phyloP scores from a whole-genome alignment of 2,888 invertebrate species.

The Anoplius nigerrimus region DNA sequence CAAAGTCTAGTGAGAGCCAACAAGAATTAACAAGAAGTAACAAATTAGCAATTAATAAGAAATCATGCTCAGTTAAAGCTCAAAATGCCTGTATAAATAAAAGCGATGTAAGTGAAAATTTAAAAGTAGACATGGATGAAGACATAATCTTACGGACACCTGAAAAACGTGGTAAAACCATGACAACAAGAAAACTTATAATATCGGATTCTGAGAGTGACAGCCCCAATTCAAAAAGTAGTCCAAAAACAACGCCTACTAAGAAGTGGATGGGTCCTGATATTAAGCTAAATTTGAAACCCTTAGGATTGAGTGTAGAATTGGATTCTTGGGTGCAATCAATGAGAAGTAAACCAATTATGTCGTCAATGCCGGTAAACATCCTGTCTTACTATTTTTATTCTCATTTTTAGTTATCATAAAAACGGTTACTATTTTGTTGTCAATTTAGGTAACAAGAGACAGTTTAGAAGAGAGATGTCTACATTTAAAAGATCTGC shows the following conservation, averaged over 20 bases:
- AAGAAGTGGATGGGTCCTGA: constrained; percentile 64
- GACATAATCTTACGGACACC: constrained; percentile 11
- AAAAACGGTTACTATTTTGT: background rate
- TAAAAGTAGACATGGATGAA: background rate
- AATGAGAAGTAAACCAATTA: constrained; percentile 55
- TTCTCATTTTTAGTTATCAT: too few relatives aligned
- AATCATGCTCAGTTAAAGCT: too few relatives aligned
- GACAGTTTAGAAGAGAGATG: constrained; percentile 57
- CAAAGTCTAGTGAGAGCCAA: background rate
- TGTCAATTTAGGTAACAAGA: constrained; percentile 52
- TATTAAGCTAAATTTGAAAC: constrained; percentile 62
- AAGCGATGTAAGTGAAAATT: background rate
- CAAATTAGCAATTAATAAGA: too few relatives aligned
- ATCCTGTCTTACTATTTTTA: constrained; percentile 7
- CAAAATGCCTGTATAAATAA: too few relatives aligned
- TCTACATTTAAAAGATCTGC: constrained; percentile 75
- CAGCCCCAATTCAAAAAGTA: constrained; percentile 43
- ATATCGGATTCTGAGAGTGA: constrained; percentile 54
- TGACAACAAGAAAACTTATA: constrained; percentile 16
- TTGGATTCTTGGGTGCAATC: constrained; percentile 63
- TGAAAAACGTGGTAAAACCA: background rate
- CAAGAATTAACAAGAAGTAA: too few relatives aligned
- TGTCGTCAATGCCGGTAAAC: constrained; percentile 58
- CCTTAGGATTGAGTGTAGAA: constrained; percentile 63
- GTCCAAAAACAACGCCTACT: constrained; percentile 6